These are phyloP conservation scores for Gambusia affinis DNA, from an alignment of 2,113 vertebrate genomes.

Conservation along the genomic window DNA sequence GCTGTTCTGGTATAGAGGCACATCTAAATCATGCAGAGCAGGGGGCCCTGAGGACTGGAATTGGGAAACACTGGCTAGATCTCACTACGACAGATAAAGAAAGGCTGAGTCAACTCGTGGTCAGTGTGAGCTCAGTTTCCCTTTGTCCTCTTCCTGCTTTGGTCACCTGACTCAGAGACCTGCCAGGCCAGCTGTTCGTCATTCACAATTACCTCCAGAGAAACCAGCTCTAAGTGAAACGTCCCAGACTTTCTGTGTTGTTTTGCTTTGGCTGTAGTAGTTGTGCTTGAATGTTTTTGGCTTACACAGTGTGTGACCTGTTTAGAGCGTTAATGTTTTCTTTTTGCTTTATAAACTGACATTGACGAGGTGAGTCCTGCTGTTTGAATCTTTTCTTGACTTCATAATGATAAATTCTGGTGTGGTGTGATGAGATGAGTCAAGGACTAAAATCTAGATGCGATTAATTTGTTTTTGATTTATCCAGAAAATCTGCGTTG, in stretches of 20 bases:
- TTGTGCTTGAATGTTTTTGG: background rate
- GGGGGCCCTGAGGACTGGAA: no score
- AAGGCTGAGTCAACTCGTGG: background rate
- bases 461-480: no score
- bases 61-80: background rate
- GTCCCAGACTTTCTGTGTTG: background rate
- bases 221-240: background rate
- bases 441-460: no score
- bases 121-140: background rate
- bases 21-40: no score
- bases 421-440: background rate
- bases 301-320: background rate
- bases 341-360: background rate
- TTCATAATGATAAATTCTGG: background rate
- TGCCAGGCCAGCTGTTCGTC: constrained; percentile 5
- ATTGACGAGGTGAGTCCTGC: constrained; percentile 3
- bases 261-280: background rate
- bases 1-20: no score
- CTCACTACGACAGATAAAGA: background rate
- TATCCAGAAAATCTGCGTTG: no score
- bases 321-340: background rate
- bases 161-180: constrained; percentile 7
- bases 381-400: background rate
- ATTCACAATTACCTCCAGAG: background rate
- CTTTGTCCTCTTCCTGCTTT: background rate